These are phyloP conservation scores for Osmerus mordax DNA, from an alignment of 2,113 vertebrate species.

Conservation along the genomic window DNA sequence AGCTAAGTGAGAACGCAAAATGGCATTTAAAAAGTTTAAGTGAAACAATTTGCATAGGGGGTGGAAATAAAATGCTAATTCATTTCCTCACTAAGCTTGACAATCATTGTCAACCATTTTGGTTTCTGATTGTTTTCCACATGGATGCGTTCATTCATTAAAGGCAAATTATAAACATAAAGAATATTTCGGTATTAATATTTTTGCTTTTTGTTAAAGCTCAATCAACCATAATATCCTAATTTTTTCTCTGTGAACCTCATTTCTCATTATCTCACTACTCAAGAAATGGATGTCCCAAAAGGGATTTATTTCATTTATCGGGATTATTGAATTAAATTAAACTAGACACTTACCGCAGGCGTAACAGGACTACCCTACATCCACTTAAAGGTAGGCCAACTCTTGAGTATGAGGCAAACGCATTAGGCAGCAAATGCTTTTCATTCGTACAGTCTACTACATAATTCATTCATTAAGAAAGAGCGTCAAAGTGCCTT, in stretches of 20 bases:
- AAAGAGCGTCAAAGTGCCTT: constrained; percentile 60
- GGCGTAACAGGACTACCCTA: constrained; percentile 66
- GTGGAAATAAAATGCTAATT: constrained; percentile 75
- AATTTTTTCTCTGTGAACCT: constrained; percentile 79
- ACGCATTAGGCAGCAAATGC: constrained; percentile 68
- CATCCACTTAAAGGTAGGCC: constrained; percentile 71
- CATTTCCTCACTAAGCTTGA: constrained; percentile 71
- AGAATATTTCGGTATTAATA: constrained; percentile 81
- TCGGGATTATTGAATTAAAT: constrained; percentile 85
- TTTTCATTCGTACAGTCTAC: constrained; percentile 61
- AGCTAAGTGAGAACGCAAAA: constrained; percentile 73
- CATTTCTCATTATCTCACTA: constrained; percentile 81
- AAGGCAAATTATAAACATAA: constrained; percentile 82
- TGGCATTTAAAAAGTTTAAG: constrained; percentile 76
- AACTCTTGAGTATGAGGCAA: constrained; percentile 70
- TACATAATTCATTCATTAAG: constrained; percentile 69
- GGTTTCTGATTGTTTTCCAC: constrained; percentile 78
- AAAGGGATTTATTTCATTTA: constrained; percentile 85
- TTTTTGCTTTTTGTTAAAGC: constrained; percentile 81
- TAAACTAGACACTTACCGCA: constrained; percentile 77
- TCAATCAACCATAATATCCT: constrained; percentile 83
- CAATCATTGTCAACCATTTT: constrained; percentile 74
- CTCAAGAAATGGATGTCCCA: constrained; percentile 79
- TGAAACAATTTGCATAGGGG: constrained; percentile 77
- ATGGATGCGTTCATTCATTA: constrained; percentile 81